A percentile compares a stretch with the other conserved stretches of the same genome.
These are phyloP conservation scores for Astreopora myriophthalma DNA, from an alignment of 64 coral and sea anemone genomes.

Conservation along the genomic window DNA sequence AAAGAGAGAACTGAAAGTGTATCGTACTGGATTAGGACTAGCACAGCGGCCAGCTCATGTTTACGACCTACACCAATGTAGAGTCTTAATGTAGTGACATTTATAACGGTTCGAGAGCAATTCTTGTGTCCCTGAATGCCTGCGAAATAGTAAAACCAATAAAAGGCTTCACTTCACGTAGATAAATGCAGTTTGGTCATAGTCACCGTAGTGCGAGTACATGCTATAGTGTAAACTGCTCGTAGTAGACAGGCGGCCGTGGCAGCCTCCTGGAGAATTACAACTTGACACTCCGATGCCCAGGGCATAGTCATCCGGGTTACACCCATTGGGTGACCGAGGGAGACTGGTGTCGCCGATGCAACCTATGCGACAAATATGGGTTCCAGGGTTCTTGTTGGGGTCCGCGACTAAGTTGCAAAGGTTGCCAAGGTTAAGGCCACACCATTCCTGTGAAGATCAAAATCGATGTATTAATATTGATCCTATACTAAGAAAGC, in stretches of 20 bases:
- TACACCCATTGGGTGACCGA: slow-evolving; percentile 81
- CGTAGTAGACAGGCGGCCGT: slow-evolving; percentile 50
- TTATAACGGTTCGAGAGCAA: no score
- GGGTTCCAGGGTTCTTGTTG: slow-evolving; percentile 87
- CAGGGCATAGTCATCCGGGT: slow-evolving; percentile 89
- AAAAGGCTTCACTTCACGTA: slow-evolving; percentile 68
- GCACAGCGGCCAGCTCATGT: no score
- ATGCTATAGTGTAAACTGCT: slow-evolving; percentile 90
- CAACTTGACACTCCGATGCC: slow-evolving; percentile 93
- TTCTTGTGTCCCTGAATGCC: neutral
- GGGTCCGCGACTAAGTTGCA: slow-evolving; percentile 87
- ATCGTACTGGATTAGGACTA: no score
- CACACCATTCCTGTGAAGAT: slow-evolving; percentile 88
- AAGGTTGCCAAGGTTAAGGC: slow-evolving; percentile 91
- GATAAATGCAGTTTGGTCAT: slow-evolving; percentile 86
- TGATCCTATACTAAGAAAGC: no score
- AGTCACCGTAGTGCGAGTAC: slow-evolving; percentile 83
- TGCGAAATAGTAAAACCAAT: neutral
- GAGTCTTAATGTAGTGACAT: no score
- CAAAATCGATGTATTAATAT: no score
- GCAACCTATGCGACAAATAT: slow-evolving; percentile 91
- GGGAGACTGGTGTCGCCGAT: slow-evolving; percentile 94
- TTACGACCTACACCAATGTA: no score
- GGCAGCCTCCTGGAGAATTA: slow-evolving; percentile 76
- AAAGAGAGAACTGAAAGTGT: no score